Evolutionary conservation across 2,888 invertebrate genomes (phyloP), one percentile per base, ranked within the genome.

Genomic region (Microchrysa polita): DNA sequence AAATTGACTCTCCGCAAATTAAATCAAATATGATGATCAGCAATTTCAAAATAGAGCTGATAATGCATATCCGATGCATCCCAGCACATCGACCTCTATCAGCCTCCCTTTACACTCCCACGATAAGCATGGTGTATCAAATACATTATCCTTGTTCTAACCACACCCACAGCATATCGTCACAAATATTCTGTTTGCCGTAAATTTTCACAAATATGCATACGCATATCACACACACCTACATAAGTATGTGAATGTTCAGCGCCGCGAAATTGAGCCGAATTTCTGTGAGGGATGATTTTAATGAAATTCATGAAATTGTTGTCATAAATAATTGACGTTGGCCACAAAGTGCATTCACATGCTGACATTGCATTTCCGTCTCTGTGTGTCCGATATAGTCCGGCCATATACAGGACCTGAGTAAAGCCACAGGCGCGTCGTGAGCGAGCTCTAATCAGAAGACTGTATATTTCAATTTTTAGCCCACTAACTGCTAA

Each of bases 271-370:
- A 61, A 61, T 61, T 40, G 40, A 40, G 40, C 40, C 9, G 61
- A 18, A 61, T 40, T 34, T 61, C 40, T 12, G 40, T 18, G 40
- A 40, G 40, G 23, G 40, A 23, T 34, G 79, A 78, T 80, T 81
- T 80, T 81, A 81, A 81, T 81, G 80, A 81, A 81, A 81, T 81
- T 81, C 80, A 80, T 80, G 78, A 79, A 81, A 80, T 79, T 80
- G 80, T 80, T 81, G 80, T 80, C 80, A 79, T 81, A 81, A 81
- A 81, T 81, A 81, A 81, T 81, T 80, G 80, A 81, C 80, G 79
- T 78, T 78, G 80, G 77, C 48, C 12, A 48, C 48, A 48, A 5
- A 78, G 10, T 23, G 27, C n/a, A 63, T 12, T 5, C 5, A n/a
- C 44, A 44, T 14, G n/a, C 40, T 40, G n/a, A 42, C 16, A 14